Evolutionary conservation across 1,140 invertebrate species (phyloP), one percentile per base, ranked within the genome.

Genomic region (Sitodiplosis mosellana): DNA sequence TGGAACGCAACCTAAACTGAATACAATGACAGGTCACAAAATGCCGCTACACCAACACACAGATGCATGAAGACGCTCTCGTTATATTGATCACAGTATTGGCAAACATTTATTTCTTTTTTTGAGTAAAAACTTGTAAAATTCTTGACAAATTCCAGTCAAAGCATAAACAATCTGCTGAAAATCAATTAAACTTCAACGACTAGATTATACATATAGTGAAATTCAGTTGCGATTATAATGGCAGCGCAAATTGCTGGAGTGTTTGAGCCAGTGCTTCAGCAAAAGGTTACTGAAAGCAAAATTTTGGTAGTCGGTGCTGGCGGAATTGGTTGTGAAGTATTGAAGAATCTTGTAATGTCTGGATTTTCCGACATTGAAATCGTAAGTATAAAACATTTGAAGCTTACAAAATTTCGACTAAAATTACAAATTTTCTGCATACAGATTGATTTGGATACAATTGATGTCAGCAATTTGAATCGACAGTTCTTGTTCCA

Each of bases 401-500:
- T n/a, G n/a, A n/a, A n/a, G n/a, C n/a, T n/a, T n/a, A n/a, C n/a
- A n/a, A n/a, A n/a, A n/a, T n/a, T n/a, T 12, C 12, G 14, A 11
- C 10, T 34, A 6, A 20, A 47, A 42, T 12, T 47, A 8, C 8
- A 8, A 48, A 48, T 19, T 17, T 17, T 21, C 11, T 37, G n/a
- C 5, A 33, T 78, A 54, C 66, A 97, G 93, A 95, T 99, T 69
- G 96, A 99, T 74, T 74, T 99, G 58, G 96, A 99, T 63, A 99
- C 92, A 2, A 99, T 99, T 60, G 95, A 99, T 71, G 85, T 99
- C n/a, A 96, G 90, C 65, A 99, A 99, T 64, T 71, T 99, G 33
- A 99, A 99, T 65, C 74, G 96, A 14, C 96, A 99, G 64, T 99
- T 99, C 69, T 65, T 99, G 2, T 99, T 99, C 63, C 83, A 92